A percentile compares a stretch with the other conserved stretches of the same genome.
These are phyloP conservation scores for Temnothorax curvispinosus DNA, from an alignment of 1,140 invertebrate genomes.

Conservation along the genomic window DNA sequence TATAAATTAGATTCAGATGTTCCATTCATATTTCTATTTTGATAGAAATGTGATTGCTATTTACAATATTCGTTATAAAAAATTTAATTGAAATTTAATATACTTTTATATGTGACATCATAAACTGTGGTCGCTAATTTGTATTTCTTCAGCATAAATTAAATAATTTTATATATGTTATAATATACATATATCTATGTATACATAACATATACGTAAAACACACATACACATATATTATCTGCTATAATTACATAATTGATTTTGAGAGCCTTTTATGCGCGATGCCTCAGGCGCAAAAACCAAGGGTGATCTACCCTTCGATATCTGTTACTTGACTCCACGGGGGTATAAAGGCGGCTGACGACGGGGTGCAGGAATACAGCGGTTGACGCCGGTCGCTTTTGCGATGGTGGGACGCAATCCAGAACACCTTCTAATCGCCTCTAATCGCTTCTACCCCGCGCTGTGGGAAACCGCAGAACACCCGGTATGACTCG, in stretches of 20 bases:
- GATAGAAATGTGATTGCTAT: not conserved
- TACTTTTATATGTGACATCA: not conserved
- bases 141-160: not conserved
- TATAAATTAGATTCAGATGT: not conserved
- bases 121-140: not conserved
- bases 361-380: constrained; percentile 8
- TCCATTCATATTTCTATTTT: not conserved
- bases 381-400: not conserved
- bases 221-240: not conserved
- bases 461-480: constrained; percentile 42
- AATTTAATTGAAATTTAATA: not conserved
- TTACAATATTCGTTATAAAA: not conserved
- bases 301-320: constrained; percentile 8
- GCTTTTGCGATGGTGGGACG: constrained; percentile 53
- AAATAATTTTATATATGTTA: not conserved
- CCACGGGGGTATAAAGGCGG: constrained; percentile 1
- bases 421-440: constrained; percentile 69
- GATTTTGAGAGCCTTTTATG: not conserved
- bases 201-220: not conserved
- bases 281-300: not conserved
- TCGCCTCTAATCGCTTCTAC: constrained; percentile 59
- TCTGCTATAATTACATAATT: constrained; percentile 28
- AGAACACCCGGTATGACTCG: constrained; percentile 29
- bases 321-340: constrained; percentile 20
- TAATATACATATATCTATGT: not conserved